Base-by-base conservation (phyloP, 1,140 invertebrate genomes). In the Hypothenemus hampei region DNA sequence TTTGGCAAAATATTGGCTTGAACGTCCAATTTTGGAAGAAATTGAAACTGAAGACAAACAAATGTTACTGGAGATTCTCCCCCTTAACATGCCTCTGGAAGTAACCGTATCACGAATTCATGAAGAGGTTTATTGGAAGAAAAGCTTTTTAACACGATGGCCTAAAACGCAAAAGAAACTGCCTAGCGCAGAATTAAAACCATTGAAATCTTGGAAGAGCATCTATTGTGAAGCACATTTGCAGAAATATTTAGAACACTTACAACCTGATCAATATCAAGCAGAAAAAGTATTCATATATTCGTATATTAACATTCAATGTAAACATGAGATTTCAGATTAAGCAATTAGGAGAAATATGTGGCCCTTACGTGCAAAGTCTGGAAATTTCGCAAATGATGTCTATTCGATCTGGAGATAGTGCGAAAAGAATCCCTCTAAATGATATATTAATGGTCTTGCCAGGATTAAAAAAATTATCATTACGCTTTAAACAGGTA, bases 201-300 rank as follows among this genome's bases (percentile, higher is more conserved):
- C 18, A 35, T 37, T 33, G 39, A 75, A 71, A 63, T 68, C 66
- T 40, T 77, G 75, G 75, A 73, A 76, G 16, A 71, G 71, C 57
- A 57, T 69, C 44, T 76, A 70, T 54, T 71, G 75, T 65, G 74
- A 76, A 67, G 65, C 64, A 45, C 65, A 75, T 63, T 71, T 73
- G 46, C 67, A 71, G 15, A 69, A 75, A 52, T 65, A 73, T 53
- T 67, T 77, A 47, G 74, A 76, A 66, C 72, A 72, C 60, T 70
- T 75, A 64, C 74, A 74, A 66, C 75, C 75, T 20, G 67, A 72
- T 22, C 63, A 72, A 35, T 77, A 77, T 53, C 71, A 75, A 54
- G 71, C 73, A 7, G 75, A 75, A 68, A 75, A 73, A 67, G 74
- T 75, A 59, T 47, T 45, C 4, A 35, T 33, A 3, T 37, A 3